phyloP scores from a whole-genome alignment of 2,113 vertebrate species.

The Glareola pratincola region DNA sequence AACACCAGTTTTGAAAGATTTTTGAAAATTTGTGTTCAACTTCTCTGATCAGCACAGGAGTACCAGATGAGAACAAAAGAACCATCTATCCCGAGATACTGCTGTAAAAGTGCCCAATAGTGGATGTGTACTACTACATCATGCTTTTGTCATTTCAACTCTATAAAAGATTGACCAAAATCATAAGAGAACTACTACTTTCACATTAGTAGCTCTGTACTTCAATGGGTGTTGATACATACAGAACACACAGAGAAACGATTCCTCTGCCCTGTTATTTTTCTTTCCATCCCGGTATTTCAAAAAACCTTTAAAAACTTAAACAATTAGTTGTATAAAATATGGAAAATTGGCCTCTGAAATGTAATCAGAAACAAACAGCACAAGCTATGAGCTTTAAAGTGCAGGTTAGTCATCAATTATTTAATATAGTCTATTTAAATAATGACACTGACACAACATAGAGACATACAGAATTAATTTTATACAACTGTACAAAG shows the following conservation, averaged over 20 bases:
- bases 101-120: not conserved
- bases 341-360: not conserved
- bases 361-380: slow-evolving; percentile 22
- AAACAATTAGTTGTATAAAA: not conserved
- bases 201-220: not conserved
- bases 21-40: not conserved
- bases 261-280: not conserved
- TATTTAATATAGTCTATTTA: slow-evolving; percentile 1
- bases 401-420: slow-evolving; percentile 32
- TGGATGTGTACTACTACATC: not conserved
- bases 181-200: not conserved
- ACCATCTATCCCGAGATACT: not conserved
- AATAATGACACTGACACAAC: slow-evolving; percentile 35
- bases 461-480: not conserved
- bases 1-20: not conserved
- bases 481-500: slow-evolving; percentile 5
- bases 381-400: not conserved
- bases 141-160: not conserved
- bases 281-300: not conserved
- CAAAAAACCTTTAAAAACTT: not conserved
- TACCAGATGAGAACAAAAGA: not conserved
- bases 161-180: not conserved
- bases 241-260: not conserved
- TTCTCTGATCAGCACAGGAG: not conserved
- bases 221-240: not conserved